Evolutionary conservation across 1,140 invertebrate genomes (phyloP), one percentile per base, ranked within the genome.

Genomic region (Drosophila sproati): DNA sequence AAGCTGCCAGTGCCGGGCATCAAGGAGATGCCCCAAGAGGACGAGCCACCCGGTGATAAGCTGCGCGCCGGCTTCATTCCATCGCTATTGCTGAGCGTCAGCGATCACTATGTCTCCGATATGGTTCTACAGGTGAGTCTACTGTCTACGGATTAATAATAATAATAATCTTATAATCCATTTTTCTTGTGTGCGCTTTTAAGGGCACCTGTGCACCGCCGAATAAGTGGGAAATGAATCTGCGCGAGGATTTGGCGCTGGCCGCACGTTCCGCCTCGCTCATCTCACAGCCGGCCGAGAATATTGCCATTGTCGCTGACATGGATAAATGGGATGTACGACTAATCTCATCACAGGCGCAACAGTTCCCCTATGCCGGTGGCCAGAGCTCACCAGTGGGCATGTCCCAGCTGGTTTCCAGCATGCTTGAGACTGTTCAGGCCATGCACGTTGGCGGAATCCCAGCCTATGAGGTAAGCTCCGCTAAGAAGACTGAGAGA

Each of bases 301-400:
- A 96, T 67, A 94, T 98, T 6, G 97, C 96, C 73, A 96, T 98
- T 77, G 93, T 98, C 37, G 97, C 96, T 0, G 96, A 98, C 86
- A 95, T 96, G 71, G 96, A 97, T 80, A 95, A 94, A 28, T 98
- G 97, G 97, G 94, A 94, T 78, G 94, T 95, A 4, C 92, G 93
- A 34, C 63, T 95, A 5, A 91, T 94, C 37, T 95, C 94, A 12
- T 94, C 94, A 67, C 93, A 94, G 68, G 91, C 93, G n/a, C 93
- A 93, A 76, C 91, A 93, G 56, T 91, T 93, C 43, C 91, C 91
- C 4, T 91, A 91, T 56, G 86, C 83, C 48, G 93, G 93, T 3
- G 92, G 92, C 5, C 91, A 91, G 41, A 91, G 81, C 64, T 81
- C 93, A 34, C 90, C 94, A 1, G 94, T 96, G 39, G 96, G 96